Conservation (phyloP, 30 jellyfish, hydroid and myxozoan species). For the Hydra vulgaris region DNA sequence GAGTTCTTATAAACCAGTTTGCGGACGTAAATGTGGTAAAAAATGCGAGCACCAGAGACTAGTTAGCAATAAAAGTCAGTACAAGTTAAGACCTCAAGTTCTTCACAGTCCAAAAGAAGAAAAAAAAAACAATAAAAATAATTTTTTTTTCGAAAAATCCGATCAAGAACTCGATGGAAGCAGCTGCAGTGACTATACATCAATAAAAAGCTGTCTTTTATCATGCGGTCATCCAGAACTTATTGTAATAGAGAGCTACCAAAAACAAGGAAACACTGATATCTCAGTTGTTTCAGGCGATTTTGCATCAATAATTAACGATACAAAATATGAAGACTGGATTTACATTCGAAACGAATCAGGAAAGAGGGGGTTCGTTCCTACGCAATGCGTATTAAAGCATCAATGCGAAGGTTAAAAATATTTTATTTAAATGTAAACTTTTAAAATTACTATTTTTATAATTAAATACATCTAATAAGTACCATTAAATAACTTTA, state of each 20-base stretch:
- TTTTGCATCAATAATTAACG: conserved; percentile 29
- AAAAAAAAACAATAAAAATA: too few relatives aligned
- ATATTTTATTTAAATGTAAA: background rate
- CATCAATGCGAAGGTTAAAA: conserved; percentile 20
- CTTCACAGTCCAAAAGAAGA: too few relatives aligned
- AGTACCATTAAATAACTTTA: background rate
- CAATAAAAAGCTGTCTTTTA: background rate
- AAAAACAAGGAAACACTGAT: conserved; percentile 24
- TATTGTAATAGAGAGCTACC: conserved; percentile 10
- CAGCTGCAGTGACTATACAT: background rate
- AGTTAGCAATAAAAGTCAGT: background rate
- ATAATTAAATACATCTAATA: background rate
- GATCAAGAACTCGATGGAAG: background rate
- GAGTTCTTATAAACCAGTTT: conserved; percentile 1
- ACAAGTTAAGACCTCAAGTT: background rate
- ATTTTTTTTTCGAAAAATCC: too few relatives aligned
- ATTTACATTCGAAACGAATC: conserved; percentile 19
- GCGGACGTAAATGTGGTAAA: conserved; percentile 24
- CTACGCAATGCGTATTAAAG: conserved; percentile 13
- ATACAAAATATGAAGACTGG: conserved; percentile 31
- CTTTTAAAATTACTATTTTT: background rate
- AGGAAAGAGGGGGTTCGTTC: conserved; percentile 24
- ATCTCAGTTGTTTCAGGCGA: conserved; percentile 21
- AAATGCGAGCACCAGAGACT: conserved; percentile 2
- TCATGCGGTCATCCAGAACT: conserved; percentile 33